Evolutionary conservation across 2,888 invertebrate genomes (phyloP).

Genomic region (Leptopilina syphax): DNA sequence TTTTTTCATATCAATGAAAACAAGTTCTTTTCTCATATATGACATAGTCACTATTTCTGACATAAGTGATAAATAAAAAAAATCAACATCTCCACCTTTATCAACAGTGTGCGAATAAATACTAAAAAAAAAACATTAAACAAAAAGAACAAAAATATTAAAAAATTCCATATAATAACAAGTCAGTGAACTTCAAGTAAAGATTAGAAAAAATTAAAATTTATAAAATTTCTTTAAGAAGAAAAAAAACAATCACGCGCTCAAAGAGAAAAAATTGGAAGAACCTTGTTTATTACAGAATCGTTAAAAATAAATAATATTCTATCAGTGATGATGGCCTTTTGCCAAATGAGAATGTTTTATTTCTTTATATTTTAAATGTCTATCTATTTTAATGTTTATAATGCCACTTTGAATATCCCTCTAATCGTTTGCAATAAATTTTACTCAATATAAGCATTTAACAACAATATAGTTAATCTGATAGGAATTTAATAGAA

Average conservation of each 20-base stretch:
- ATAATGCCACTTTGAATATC: background rate
- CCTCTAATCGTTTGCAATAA: background rate
- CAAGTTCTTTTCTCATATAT: too few species aligned
- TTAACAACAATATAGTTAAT: background rate
- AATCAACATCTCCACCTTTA: too few species aligned
- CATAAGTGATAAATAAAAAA: too few species aligned
- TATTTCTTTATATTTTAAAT: conserved; percentile 12
- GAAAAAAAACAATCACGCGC: background rate
- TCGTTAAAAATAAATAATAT: conserved; percentile 33
- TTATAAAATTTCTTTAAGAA: background rate
- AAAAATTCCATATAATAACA: too few species aligned
- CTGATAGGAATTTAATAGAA: too few species aligned
- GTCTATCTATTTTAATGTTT: background rate
- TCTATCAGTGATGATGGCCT: conserved; percentile 6
- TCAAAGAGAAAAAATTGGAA: background rate
- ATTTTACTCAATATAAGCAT: background rate
- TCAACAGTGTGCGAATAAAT: too few species aligned
- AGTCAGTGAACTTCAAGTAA: background rate
- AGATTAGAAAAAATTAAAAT: background rate
- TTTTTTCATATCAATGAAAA: too few species aligned
- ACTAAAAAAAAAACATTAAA: too few species aligned
- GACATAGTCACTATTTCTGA: too few species aligned
- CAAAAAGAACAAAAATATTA: too few species aligned
- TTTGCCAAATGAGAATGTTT: conserved; percentile 31
- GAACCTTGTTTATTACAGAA: background rate